These are phyloP conservation scores for Heterochromis multidens DNA, from an alignment of 2,113 vertebrate genomes.

Conservation along the genomic window DNA sequence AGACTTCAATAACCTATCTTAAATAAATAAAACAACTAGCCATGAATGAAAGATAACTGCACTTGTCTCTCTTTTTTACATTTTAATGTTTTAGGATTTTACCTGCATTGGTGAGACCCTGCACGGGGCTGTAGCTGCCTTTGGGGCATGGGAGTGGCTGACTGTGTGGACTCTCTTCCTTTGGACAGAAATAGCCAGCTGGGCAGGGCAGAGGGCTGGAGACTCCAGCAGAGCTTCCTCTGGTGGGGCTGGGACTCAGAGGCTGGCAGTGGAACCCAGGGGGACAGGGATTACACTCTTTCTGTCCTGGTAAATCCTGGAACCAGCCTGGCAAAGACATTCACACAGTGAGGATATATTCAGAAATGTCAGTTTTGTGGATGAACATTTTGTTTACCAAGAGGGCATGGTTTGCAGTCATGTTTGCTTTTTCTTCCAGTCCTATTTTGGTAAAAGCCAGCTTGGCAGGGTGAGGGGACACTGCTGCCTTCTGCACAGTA, in stretches of 20 bases:
- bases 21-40: not conserved
- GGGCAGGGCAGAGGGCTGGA: constrained; percentile 72
- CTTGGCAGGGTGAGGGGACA: constrained; percentile 68
- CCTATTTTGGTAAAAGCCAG: constrained; percentile 64
- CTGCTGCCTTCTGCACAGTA: constrained; percentile 79
- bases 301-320: constrained; percentile 74
- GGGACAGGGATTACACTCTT: constrained; percentile 75
- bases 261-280: constrained; percentile 72
- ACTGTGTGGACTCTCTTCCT: constrained; percentile 26
- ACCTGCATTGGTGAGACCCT: constrained; percentile 73
- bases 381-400: constrained; percentile 52
- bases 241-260: constrained; percentile 31
- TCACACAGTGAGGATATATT: not conserved
- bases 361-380: not conserved
- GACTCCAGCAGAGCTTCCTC: constrained; percentile 42
- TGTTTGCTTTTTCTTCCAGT: constrained; percentile 62
- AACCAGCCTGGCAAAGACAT: constrained; percentile 71
- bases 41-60: not conserved
- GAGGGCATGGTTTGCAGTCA: constrained; percentile 72
- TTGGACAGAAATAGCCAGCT: constrained; percentile 73
- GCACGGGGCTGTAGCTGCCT: constrained; percentile 73
- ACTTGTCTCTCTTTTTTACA: not conserved
- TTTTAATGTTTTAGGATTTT: not conserved
- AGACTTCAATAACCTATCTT: not conserved
- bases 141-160: constrained; percentile 71